Conservation (phyloP, 2,113 vertebrate species). For the Columba livia region DNA sequence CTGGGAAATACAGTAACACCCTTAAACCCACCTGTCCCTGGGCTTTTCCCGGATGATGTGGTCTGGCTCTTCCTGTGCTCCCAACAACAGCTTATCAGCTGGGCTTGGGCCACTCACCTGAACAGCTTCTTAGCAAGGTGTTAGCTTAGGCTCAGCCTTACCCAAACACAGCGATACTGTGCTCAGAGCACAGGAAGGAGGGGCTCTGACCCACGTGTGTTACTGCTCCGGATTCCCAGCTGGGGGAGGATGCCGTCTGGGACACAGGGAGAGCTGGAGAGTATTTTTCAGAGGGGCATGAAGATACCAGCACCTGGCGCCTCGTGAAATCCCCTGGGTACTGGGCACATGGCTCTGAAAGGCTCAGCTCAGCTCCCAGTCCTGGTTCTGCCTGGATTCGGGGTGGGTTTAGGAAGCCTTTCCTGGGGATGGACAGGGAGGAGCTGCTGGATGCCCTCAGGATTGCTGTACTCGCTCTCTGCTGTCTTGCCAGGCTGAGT, state of each 20-base stretch:
- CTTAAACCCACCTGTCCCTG: not conserved
- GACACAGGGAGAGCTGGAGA: not conserved
- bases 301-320: not conserved
- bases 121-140: not conserved
- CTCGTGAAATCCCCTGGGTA: not conserved
- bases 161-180: fast-evolving
- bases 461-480: not conserved
- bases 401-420: not conserved
- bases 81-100: not conserved
- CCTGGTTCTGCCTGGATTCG: not conserved
- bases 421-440: not conserved
- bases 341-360: not conserved
- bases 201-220: not conserved
- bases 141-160: not conserved
- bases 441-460: not conserved
- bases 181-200: not conserved
- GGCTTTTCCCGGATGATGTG: not conserved
- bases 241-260: not conserved
- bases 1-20: not conserved
- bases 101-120: not conserved
- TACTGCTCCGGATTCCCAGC: not conserved
- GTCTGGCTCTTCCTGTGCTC: not conserved
- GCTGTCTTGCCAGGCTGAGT: slow-evolving; percentile 69
- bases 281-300: not conserved
- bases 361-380: not conserved